Percentiles rank a stretch among this genome's conserved stretches.
Conservation (phyloP, 2,797 vertebrate species). For the Tragopan temminckii region DNA sequence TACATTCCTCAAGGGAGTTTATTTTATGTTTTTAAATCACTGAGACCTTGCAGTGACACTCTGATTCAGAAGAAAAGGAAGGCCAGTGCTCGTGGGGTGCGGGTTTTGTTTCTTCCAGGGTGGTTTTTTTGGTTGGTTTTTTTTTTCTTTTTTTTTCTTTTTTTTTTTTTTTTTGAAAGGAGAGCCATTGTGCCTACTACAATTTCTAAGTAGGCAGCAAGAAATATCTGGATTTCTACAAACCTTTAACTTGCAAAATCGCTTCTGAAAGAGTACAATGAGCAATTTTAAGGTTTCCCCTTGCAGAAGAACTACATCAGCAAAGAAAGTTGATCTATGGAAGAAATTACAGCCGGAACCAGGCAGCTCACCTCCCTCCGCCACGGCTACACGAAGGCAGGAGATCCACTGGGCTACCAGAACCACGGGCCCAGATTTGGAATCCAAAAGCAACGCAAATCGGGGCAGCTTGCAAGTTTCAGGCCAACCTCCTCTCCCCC, state of each 20-base stretch:
- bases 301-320: neutral
- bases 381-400: fast-evolving
- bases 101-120: neutral
- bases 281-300: neutral
- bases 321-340: neutral
- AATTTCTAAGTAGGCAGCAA: neutral
- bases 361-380: neutral
- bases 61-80: constrained; percentile 49
- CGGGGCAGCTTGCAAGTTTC: neutral
- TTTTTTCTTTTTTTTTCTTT: neutral
- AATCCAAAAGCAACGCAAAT: neutral
- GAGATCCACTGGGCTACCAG: neutral
- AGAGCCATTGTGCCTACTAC: neutral
- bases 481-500: neutral
- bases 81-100: neutral
- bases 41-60: constrained; percentile 58
- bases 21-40: constrained; percentile 69
- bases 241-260: neutral
- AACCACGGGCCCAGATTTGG: neutral
- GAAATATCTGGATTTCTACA: neutral
- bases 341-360: neutral
- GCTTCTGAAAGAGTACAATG: neutral
- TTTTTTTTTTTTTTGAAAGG: neutral
- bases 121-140: too few relatives aligned
- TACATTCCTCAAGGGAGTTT: constrained; percentile 65